A percentile compares a stretch with the other conserved stretches of the same genome.
These are phyloP conservation scores for Xenopus borealis DNA, from an alignment of 2,113 vertebrate genomes.

Conservation along the genomic window DNA sequence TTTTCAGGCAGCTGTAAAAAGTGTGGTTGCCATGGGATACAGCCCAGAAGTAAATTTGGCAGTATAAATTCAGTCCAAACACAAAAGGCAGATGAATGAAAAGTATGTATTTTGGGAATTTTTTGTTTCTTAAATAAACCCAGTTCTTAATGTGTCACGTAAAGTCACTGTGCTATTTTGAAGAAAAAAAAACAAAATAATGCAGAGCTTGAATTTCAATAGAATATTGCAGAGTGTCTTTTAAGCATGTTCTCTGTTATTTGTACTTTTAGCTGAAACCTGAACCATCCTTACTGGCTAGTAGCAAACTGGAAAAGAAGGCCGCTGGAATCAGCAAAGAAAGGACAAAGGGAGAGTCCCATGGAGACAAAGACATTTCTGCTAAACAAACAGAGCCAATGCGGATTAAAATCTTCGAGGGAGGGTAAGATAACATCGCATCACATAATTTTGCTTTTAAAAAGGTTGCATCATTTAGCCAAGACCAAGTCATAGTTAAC, in stretches of 20 bases:
- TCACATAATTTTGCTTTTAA: background rate
- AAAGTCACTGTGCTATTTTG: too few relatives aligned
- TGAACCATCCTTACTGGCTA: conserved; percentile 84
- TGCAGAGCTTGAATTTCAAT: background rate
- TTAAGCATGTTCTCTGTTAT: conserved; percentile 38
- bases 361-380: conserved; percentile 86
- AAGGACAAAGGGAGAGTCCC: conserved; percentile 85
- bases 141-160: too few relatives aligned
- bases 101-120: too few relatives aligned
- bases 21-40: too few relatives aligned
- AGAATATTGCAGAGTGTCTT: background rate
- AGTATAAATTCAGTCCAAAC: too few relatives aligned
- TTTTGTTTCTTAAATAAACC: too few relatives aligned
- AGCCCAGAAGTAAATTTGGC: too few relatives aligned
- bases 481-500: too few relatives aligned
- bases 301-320: conserved; percentile 85
- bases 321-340: conserved; percentile 87
- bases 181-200: too few relatives aligned
- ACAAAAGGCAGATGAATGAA: too few relatives aligned
- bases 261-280: conserved; percentile 81
- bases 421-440: conserved; percentile 79
- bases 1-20: too few relatives aligned
- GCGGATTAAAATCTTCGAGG: conserved; percentile 98
- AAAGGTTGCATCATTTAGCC: background rate
- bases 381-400: conserved; percentile 87